These are phyloP conservation scores for Cervus canadensis DNA, from an alignment of 2,113 vertebrate species.

Conservation along the genomic window DNA sequence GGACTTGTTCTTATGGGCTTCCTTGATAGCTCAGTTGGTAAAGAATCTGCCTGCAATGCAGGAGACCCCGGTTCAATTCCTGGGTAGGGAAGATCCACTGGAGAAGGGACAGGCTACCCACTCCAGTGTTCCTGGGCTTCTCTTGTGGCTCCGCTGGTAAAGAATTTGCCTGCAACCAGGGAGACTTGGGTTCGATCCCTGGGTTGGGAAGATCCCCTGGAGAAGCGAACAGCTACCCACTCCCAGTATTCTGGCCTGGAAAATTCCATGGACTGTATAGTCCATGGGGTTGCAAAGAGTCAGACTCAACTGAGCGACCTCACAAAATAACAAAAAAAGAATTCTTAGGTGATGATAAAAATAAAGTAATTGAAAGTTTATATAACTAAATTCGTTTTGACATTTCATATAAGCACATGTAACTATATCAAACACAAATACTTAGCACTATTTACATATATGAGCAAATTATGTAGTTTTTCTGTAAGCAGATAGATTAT, in stretches of 20 bases:
- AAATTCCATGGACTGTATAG: background rate
- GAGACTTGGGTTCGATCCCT: background rate
- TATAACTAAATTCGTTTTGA: background rate
- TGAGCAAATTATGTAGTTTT: background rate
- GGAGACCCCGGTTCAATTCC: background rate
- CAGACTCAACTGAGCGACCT: rapidly evolving
- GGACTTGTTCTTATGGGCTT: background rate
- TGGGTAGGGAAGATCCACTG: background rate
- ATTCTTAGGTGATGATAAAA: background rate
- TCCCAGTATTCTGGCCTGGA: background rate
- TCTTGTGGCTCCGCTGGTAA: background rate
- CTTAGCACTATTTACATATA: background rate
- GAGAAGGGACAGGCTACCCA: background rate
- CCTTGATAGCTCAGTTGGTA: background rate
- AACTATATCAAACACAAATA: background rate
- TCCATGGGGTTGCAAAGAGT: background rate
- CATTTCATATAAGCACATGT: background rate
- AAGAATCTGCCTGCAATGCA: background rate
- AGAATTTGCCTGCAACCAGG: background rate
- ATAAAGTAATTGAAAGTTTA: background rate
- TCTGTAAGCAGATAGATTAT: background rate
- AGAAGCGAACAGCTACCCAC: background rate
- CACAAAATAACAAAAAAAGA: background rate
- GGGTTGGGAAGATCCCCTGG: background rate
- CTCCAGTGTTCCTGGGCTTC: background rate